Conservation (phyloP, 2,113 vertebrate species). For the Chaetodon auriga region DNA sequence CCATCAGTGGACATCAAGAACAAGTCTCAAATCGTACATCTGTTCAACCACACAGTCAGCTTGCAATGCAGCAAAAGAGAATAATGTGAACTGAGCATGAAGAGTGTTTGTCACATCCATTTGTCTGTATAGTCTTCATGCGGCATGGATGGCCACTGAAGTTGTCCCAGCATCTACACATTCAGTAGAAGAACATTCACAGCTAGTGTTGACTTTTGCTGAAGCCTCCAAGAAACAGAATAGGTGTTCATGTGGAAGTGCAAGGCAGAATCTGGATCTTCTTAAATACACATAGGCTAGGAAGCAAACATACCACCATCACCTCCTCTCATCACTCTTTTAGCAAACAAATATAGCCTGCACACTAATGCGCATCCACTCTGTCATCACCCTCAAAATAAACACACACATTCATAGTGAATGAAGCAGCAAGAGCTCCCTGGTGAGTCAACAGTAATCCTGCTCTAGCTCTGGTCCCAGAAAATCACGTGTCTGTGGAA, state of each 20-base stretch:
- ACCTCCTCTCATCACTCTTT: background rate
- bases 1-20: conserved; percentile 59
- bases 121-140: too few relatives aligned
- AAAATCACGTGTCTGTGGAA: conserved; percentile 34
- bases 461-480: conserved; percentile 15
- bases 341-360: background rate
- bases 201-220: conserved; percentile 6
- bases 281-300: conserved; percentile 41
- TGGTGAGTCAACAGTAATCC: conserved; percentile 64
- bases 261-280: conserved; percentile 43
- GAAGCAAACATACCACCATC: background rate
- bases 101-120: too few relatives aligned
- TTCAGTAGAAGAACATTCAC: too few relatives aligned
- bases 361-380: background rate
- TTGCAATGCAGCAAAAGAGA: background rate
- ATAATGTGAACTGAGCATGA: background rate
- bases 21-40: conserved; percentile 48
- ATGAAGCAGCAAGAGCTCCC: conserved; percentile 17
- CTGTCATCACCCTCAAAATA: too few relatives aligned
- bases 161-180: too few relatives aligned
- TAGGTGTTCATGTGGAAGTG: conserved; percentile 30
- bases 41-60: background rate
- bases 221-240: conserved; percentile 25
- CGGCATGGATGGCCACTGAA: too few relatives aligned
- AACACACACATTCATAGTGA: too few relatives aligned